A percentile compares a stretch with the other conserved stretches of the same genome.
Conservation (phyloP, 1,140 invertebrate genomes). For the Drosophila paulistorum region DNA sequence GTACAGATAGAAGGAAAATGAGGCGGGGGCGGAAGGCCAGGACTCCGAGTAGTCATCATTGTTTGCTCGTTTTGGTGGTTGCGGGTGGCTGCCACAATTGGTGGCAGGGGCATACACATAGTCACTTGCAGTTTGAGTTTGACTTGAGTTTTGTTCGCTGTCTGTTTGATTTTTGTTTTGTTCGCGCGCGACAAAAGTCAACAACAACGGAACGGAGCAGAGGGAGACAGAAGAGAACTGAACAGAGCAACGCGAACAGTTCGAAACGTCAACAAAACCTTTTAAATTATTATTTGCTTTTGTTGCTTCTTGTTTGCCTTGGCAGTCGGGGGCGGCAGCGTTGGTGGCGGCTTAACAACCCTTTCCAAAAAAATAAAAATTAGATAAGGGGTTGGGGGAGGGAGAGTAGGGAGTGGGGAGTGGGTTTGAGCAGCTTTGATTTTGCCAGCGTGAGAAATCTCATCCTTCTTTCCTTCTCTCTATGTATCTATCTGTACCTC, state of each 20-base stretch:
- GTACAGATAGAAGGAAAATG: too few relatives aligned
- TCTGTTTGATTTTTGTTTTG: constrained; percentile 65
- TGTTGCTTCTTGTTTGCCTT: constrained; percentile 78
- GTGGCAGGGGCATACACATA: constrained; percentile 32
- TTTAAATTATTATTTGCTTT: constrained; percentile 83
- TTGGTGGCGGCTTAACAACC: constrained; percentile 29
- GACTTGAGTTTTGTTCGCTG: constrained; percentile 48
- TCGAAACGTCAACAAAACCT: constrained; percentile 82
- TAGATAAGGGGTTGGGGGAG: background rate
- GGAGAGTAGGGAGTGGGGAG: too few relatives aligned
- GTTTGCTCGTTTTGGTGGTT: constrained; percentile 45
- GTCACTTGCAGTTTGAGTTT: constrained; percentile 71
- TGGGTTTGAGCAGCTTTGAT: constrained; percentile 5
- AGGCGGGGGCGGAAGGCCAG: too few relatives aligned
- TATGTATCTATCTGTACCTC: background rate
- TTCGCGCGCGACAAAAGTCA: constrained; percentile 79
- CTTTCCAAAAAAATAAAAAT: constrained; percentile 18
- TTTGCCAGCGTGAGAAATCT: constrained; percentile 1
- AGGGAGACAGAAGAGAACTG: background rate
- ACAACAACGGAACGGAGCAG: constrained; percentile 44
- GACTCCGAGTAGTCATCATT: constrained; percentile 13
- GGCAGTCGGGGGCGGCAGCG: constrained; percentile 37
- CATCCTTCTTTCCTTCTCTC: background rate
- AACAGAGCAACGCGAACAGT: constrained; percentile 39
- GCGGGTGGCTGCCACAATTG: constrained; percentile 38